Base-by-base conservation (phyloP, 1,140 invertebrate genomes). In the Idris sp. region DNA sequence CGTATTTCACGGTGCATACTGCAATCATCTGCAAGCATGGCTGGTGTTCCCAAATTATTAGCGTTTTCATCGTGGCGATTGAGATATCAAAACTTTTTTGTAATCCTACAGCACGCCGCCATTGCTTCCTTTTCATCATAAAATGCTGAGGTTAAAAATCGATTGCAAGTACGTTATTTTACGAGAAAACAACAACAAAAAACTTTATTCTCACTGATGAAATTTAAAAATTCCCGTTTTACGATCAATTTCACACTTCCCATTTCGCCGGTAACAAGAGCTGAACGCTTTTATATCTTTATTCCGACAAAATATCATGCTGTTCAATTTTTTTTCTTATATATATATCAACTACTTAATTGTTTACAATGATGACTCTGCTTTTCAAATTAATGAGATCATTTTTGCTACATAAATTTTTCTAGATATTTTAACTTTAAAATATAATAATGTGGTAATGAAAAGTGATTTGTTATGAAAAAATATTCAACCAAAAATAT, bases 1-100 rank as follows among this genome's bases (percentile, higher is more conserved):
- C 77, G 79, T 79, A 77, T 82, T 81, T 80, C 73, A 73, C 76
- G 69, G 67, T 58, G 69, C 74, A 77, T 73, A 75, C 61, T 79
- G 79, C 83, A 84, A 86, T 86, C 82, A 83, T 81, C 79, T 62
- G 78, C 82, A 84, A n/a, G n/a, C n/a, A n/a, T 84, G 83, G 83
- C 79, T 85, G 82, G 84, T 81, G 82, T 81, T 77, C 38, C 77
- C 76, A 79, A 78, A 79, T 83, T 84, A 86, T 84, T 82, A 78
- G 74, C 76, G 76, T 79, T 83, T 84, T 79, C 83, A 83, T 79
- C 80, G 79, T n/a, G n/a, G 73, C 78, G 79, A 86, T 85, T 84
- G 81, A 85, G 84, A 85, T 84, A 84, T 84, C 78, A 74, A 65
- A 33, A 28, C 41, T 43, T 73, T 69, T 65, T 69, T 69, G 15